Evolutionary conservation across 2,113 vertebrate species (phyloP), one percentile per base, ranked within the genome.

Genomic region (Epinephelus lanceolatus): DNA sequence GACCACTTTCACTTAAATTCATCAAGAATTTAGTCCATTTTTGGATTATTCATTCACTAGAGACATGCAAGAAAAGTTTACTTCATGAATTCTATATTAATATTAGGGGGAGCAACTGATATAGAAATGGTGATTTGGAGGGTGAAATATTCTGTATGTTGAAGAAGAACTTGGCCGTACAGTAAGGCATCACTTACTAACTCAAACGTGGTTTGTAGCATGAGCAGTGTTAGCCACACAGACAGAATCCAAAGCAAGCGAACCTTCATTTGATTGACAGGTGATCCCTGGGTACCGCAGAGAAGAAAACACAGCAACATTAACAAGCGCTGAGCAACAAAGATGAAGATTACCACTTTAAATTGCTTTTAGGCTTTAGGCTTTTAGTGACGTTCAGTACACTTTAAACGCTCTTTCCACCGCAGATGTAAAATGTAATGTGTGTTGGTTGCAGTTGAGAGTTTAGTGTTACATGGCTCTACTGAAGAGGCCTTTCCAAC

Each of bases 401-500:
- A 33, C 14, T 71, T 27, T 67, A 33, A 45, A 57, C 57, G 18
- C 37, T 76, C 6, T 71, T 52, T 52, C 52, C 51, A 63, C 56
- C 8, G 0, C 55, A 73, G 17, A 47, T 57, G 61, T 25, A 66
- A 61, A 8, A 45, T 66, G 25, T 1, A 72, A 61, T 66, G 59
- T 76, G 21, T n/a, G 2, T 23, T 65, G 37, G 15, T 62, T 69
- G 37, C 65, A 40, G 27, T 70, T 0, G 3, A 27, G 25, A 73
- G 40, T 79, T 74, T 55, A 37, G 18, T 51, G 42, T 71, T 65
- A 52, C 65, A 65, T 71, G 10, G 4, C 30, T 62, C 8, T 57
- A 51, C 52, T 37, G 27, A 15, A 37, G 63, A 37, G 53, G 15
- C 45, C 14, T 77, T 76, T 71, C 3, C 25, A 27, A 19, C 25